Evolutionary conservation across 2,888 invertebrate species (phyloP).

Genomic region (Dynastes grantii): DNA sequence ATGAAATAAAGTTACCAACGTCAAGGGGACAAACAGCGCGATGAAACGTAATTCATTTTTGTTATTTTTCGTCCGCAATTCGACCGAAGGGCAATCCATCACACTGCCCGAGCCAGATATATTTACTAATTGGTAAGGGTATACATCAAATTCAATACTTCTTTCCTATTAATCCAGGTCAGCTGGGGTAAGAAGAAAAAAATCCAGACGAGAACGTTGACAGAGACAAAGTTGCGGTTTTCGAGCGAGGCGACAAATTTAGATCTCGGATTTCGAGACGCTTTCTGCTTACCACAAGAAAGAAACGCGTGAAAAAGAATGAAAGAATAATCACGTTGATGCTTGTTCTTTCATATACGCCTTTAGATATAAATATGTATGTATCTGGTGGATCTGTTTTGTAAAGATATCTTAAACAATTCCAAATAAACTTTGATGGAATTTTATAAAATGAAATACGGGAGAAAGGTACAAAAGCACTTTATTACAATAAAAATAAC

Average conservation of each 20-base stretch:
- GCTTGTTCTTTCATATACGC: not conserved
- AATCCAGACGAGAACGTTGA: conserved; percentile 22
- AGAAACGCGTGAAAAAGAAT: conserved; percentile 2
- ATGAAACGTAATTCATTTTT: conserved; percentile 33
- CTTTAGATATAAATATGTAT: not conserved
- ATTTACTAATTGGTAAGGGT: conserved; percentile 42
- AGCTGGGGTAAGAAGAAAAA: not conserved
- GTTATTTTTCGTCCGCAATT: conserved; percentile 28
- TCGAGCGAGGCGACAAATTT: conserved; percentile 25
- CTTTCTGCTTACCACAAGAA: not conserved
- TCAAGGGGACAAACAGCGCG: not conserved
- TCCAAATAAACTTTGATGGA: too few species aligned
- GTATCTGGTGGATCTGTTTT: not conserved
- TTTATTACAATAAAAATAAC: too few species aligned
- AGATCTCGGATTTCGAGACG: conserved; percentile 40
- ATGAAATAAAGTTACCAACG: conserved; percentile 1
- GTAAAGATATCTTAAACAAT: too few species aligned
- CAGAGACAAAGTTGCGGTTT: conserved; percentile 28
- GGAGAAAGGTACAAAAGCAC: too few species aligned
- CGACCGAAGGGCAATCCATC: conserved; percentile 35
- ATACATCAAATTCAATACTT: conserved; percentile 46
- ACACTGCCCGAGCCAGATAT: conserved; percentile 38
- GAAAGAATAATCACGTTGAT: not conserved
- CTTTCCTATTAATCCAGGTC: conserved; percentile 28
- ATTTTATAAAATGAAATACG: too few species aligned